Evolutionary conservation across 2,113 vertebrate species (phyloP), one percentile per base, ranked within the genome.

Genomic region (Amphiprion percula): DNA sequence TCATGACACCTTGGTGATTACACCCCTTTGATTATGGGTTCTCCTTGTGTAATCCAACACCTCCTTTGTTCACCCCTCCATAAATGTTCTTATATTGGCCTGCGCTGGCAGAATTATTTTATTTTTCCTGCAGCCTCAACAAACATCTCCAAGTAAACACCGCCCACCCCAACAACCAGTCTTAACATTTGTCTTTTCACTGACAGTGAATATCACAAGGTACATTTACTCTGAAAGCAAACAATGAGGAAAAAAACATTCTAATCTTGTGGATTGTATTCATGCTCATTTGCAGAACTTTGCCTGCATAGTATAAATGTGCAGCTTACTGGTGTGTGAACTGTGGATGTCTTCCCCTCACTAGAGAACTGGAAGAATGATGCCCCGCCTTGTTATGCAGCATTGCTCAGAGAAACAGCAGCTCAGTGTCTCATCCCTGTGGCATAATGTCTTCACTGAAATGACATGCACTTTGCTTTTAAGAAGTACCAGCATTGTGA

Each of bases 381-480:
- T 15, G 4, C 5, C 47, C 4, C 0, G 30, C 28, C 63, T 74
- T 49, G 30, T 79, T 58, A 50, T 56, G 33, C 58, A 55, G 72
- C 68, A 10, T 56, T 47, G 63, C 72, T 69, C 33, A 56, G 28
- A 62, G 72, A 63, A 63, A 56, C 59, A 44, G 70, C 64, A 24
- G 59, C 60, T 80, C 53, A 2, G 62, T 41, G 60, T 74, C 79
- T 58, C 11, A 6, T 74, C 54, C 71, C 56, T 56, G 41, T 82
- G 74, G 76, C 33, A 16, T 80, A 55, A 74, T 50, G 74, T 77
- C 63, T 60, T 79, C 69, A 10, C 28, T 83, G 59, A 71, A 52
- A 75, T 16, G 28, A 87, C 72, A 65, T 52, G 64, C 70, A 61
- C 53, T 84, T 71, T 66, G 63, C 78, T 68, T 68, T 81, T 71